These are phyloP conservation scores for Lithosia quadra DNA, from an alignment of 2,888 invertebrate genomes.

Conservation along the genomic window DNA sequence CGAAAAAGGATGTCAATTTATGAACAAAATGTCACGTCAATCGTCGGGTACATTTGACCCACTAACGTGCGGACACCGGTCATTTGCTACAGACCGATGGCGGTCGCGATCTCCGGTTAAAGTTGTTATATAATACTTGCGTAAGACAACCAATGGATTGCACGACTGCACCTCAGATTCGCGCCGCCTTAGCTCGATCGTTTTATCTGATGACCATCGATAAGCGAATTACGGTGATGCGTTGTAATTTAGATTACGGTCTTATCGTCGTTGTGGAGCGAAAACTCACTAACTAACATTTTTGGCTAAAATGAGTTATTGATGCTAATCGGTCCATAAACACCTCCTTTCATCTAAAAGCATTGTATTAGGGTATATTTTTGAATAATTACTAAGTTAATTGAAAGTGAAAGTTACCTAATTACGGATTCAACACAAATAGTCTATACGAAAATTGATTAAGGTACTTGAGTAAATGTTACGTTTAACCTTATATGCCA, in stretches of 20 bases:
- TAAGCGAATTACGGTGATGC: constrained; percentile 32
- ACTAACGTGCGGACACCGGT: constrained; percentile 61
- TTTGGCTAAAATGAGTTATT: too few relatives aligned
- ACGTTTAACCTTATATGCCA: too few relatives aligned
- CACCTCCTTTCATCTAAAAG: too few relatives aligned
- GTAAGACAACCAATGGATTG: constrained; percentile 61
- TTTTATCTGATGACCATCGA: constrained; percentile 38
- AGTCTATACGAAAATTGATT: too few relatives aligned
- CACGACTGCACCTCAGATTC: constrained; percentile 52
- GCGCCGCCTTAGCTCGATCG: constrained; percentile 30
- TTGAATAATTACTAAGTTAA: too few relatives aligned
- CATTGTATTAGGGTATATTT: too few relatives aligned
- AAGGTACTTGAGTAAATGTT: too few relatives aligned
- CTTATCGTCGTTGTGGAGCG: too few relatives aligned
- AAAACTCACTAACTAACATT: too few relatives aligned
- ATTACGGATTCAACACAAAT: too few relatives aligned
- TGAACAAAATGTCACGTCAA: constrained; percentile 57
- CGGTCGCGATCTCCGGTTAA: constrained; percentile 49
- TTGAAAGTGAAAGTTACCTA: too few relatives aligned
- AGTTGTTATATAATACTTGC: constrained; percentile 70
- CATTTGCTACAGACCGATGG: constrained; percentile 67
- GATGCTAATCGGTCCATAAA: too few relatives aligned
- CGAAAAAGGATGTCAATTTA: constrained; percentile 45
- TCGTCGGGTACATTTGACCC: constrained; percentile 62
- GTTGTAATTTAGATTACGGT: constrained; percentile 26